phyloP scores from a whole-genome alignment of 2,113 vertebrate genomes.

The Gulo gulo region DNA sequence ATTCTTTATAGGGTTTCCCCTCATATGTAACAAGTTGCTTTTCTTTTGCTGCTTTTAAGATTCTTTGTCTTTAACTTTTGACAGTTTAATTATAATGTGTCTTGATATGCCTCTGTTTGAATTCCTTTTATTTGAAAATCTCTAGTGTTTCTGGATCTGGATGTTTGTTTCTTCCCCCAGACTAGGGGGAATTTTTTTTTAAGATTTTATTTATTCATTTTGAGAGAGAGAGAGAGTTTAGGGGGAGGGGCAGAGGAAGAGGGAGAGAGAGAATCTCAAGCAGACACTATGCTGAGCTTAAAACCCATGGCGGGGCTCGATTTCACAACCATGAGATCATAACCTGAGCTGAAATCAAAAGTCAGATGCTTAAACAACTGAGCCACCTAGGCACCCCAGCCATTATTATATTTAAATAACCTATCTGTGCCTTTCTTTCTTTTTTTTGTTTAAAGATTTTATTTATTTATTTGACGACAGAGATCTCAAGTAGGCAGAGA shows the following conservation, averaged over 20 bases:
- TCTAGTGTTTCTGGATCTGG: neutral
- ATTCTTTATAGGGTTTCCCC: neutral
- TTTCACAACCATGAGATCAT: neutral
- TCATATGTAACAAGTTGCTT: neutral
- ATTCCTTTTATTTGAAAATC: neutral
- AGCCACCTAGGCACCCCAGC: neutral
- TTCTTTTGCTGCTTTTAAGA: neutral
- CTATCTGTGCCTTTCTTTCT: neutral
- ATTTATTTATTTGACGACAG: too few relatives aligned
- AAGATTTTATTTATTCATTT: neutral
- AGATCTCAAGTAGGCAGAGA: too few relatives aligned
- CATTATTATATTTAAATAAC: neutral
- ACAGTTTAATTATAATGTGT: neutral
- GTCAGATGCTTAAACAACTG: neutral
- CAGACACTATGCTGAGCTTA: neutral
- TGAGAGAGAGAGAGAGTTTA: neutral
- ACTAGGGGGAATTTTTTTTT: neutral
- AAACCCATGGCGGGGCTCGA: neutral
- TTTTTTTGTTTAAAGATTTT: too few relatives aligned
- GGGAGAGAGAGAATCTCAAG: neutral
- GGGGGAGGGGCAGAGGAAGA: neutral
- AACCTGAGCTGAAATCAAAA: neutral
- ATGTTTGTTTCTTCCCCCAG: neutral
- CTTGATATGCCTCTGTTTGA: neutral
- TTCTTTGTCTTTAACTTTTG: neutral